Conservation (phyloP, 2,888 invertebrate species). For the Orchesella flavescens region DNA sequence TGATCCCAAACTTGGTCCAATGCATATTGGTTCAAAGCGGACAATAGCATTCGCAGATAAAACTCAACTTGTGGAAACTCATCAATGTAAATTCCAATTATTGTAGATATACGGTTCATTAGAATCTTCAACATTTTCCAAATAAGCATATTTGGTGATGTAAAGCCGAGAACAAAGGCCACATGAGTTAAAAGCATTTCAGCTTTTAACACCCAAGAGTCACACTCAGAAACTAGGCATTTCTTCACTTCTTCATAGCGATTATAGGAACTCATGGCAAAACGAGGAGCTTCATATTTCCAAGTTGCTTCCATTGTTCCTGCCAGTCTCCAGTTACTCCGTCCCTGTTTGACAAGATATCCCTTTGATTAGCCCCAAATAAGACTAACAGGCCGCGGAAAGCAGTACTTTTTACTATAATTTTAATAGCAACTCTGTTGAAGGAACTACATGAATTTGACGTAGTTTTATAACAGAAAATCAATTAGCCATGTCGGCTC, state of each 20-base stretch:
- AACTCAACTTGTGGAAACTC: neutral
- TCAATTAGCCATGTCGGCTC: too few relatives aligned
- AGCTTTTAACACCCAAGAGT: constrained; percentile 36
- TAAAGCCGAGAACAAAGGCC: constrained; percentile 41
- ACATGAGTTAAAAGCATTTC: constrained; percentile 42
- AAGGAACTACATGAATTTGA: too few relatives aligned
- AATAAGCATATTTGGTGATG: constrained; percentile 15
- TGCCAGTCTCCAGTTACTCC: too few relatives aligned
- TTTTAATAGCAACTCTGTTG: too few relatives aligned
- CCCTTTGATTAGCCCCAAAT: too few relatives aligned
- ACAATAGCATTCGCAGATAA: neutral
- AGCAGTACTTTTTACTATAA: too few relatives aligned
- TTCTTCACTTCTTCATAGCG: constrained; percentile 20
- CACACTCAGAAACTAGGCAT: constrained; percentile 31
- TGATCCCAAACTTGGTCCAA: constrained; percentile 36
- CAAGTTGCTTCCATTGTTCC: too few relatives aligned
- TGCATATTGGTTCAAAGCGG: constrained; percentile 2
- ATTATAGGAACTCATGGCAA: too few relatives aligned
- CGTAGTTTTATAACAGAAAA: too few relatives aligned
- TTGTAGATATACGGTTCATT: neutral
- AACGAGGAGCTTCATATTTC: too few relatives aligned
- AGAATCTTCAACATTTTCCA: constrained; percentile 7
- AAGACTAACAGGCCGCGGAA: too few relatives aligned
- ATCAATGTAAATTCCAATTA: neutral
- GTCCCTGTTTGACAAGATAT: too few relatives aligned